phyloP scores from a whole-genome alignment of 2,797 vertebrate species.

The Ambastaia sidthimunki region DNA sequence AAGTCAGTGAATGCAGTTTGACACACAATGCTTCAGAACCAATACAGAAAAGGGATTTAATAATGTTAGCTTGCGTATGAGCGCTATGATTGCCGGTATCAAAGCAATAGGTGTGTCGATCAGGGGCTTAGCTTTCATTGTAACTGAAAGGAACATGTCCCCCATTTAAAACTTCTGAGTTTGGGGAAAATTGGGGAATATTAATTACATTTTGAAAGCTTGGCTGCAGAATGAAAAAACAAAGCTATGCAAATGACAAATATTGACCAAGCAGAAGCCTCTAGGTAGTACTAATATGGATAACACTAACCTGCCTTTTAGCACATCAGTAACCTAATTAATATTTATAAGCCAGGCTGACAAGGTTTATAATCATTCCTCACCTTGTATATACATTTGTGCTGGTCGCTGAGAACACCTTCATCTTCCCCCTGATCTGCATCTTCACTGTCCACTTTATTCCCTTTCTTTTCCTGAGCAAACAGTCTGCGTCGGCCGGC shows the following conservation, averaged over 20 bases:
- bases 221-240: too few relatives aligned
- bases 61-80: neutral
- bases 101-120: neutral
- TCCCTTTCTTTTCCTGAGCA: constrained; percentile 94
- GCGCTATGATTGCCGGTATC: neutral
- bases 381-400: constrained; percentile 99
- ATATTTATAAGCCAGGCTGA: too few relatives aligned
- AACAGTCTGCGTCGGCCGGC: constrained; percentile 94
- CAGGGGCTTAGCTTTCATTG: neutral
- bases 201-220: too few relatives aligned
- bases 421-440: constrained; percentile 82
- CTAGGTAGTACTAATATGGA: too few relatives aligned
- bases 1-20: constrained; percentile 17
- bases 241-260: too few relatives aligned
- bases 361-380: constrained; percentile 44
- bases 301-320: too few relatives aligned
- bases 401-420: constrained; percentile 91
- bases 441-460: constrained; percentile 77
- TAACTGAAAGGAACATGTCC: too few relatives aligned
- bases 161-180: too few relatives aligned
- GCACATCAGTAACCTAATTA: too few relatives aligned
- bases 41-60: neutral
- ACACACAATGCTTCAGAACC: neutral
- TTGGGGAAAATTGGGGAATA: too few relatives aligned
- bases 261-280: too few relatives aligned